Base-by-base conservation (phyloP, 1,140 invertebrate genomes). In the Drosophila pandora region DNA sequence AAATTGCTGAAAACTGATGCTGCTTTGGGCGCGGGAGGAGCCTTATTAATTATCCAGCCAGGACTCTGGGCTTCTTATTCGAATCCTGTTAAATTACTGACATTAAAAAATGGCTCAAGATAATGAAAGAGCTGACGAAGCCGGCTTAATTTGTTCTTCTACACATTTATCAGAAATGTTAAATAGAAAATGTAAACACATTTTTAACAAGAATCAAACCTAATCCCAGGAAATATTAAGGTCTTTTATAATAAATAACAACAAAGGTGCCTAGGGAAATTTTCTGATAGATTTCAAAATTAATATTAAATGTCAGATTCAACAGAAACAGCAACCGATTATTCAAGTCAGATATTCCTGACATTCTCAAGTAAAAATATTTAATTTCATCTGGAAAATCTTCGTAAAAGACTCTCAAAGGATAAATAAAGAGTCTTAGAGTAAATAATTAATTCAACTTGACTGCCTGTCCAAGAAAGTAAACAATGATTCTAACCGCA, bases 51-150 rank as follows among this genome's bases (percentile, higher is more conserved):
- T 78, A 78, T 63, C 30, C 57, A 21, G 22, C 8, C 63, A 41
- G 48, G 25, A 12, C 64, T 37, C 7, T 8, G 4, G 34, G 32
- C 13, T 55, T 43, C 21, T 39, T 39, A 74, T 60, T 10, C 32
- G 30, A 22, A 41, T 55, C 47, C 56, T n/a, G 50, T 37, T 56
- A 13, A 53, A 59, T 69, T 53, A 69, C 67, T 55, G 52, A 61
- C 82, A 82, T 57, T 76, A 71, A 78, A 65, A 76, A 84, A 84
- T 80, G 53, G 72, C 39, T 71, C 21, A 43, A 76, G 65, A 62
- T 58, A 72, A 65, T 45, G 32, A 57, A 57, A 54, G 17, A 60
- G 48, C 55, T 9, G 21, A 21, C 7, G 17, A 17, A 52, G 52
- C 7, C 22, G 39, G 34, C 32, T 49, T 47, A 62, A 59, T 58